phyloP scores from a whole-genome alignment of 2,888 invertebrate species.

The Alloplasta piceator region DNA sequence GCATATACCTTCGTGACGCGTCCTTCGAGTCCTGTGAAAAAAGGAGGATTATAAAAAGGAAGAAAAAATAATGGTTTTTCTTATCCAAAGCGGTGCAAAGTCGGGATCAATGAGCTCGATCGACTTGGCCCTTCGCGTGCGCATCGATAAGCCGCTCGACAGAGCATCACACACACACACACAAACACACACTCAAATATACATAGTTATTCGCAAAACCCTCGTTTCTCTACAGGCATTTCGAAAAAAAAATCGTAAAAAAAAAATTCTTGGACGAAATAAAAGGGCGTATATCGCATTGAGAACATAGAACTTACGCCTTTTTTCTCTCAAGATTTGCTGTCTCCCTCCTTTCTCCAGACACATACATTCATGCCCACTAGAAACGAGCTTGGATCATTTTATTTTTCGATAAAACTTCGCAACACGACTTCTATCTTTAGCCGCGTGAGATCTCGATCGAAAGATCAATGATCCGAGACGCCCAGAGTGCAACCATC shows the following conservation, averaged over 20 bases:
- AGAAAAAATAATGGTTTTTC: conserved; percentile 21
- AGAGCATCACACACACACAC: conserved; percentile 28
- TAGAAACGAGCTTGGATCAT: conserved; percentile 53
- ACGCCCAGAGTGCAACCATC: conserved; percentile 46
- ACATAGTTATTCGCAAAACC: no score
- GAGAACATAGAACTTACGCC: no score
- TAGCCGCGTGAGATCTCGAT: conserved; percentile 41
- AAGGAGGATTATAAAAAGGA: conserved; percentile 27
- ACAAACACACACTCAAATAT: conserved; percentile 44
- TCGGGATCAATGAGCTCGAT: conserved; percentile 61
- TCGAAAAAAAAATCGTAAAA: no score
- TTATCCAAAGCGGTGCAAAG: conserved; percentile 50
- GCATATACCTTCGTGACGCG: conserved; percentile 64
- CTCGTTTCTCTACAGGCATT: not conserved
- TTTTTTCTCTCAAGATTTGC: no score
- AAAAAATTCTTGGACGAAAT: no score
- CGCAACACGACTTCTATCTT: conserved; percentile 59
- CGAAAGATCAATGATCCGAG: conserved; percentile 59
- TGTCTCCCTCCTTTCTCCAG: no score
- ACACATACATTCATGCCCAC: conserved; percentile 1
- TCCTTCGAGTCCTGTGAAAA: conserved; percentile 57
- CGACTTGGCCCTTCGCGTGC: conserved; percentile 47
- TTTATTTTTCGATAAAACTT: conserved; percentile 51
- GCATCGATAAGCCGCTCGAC: conserved; percentile 51
- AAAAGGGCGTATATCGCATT: no score